Evolutionary conservation across 2,888 invertebrate genomes (phyloP).

Genomic region (Portevinia maculata): DNA sequence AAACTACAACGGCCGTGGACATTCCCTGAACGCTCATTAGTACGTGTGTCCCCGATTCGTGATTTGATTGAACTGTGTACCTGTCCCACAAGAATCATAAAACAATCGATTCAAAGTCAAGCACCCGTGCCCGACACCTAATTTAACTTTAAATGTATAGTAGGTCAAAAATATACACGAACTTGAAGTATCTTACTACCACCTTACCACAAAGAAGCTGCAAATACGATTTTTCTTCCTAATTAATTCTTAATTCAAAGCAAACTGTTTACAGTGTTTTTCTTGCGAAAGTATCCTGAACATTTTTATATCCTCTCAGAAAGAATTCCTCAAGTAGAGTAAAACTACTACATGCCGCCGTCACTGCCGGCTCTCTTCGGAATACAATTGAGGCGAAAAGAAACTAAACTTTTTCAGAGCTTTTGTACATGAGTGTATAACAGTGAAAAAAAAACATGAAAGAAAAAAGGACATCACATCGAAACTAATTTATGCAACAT

Average conservation of each 20-base stretch:
- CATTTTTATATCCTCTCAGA: slow-evolving; percentile 12
- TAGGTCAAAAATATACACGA: slow-evolving; percentile 1
- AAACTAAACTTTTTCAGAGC: slow-evolving; percentile 21
- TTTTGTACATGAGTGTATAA: neutral
- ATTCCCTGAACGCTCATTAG: too few species aligned
- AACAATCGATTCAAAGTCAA: slow-evolving; percentile 1
- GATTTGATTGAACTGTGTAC: slow-evolving; percentile 3
- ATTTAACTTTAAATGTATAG: slow-evolving; percentile 2
- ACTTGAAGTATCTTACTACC: neutral
- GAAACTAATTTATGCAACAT: slow-evolving; percentile 50
- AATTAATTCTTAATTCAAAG: slow-evolving; percentile 60
- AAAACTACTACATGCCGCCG: slow-evolving; percentile 4
- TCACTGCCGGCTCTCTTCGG: neutral
- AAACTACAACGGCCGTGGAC: slow-evolving; percentile 24
- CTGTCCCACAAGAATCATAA: neutral
- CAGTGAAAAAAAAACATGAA: neutral
- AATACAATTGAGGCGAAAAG: slow-evolving; percentile 13
- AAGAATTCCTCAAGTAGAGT: neutral
- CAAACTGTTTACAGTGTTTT: slow-evolving; percentile 63
- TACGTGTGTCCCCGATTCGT: slow-evolving; percentile 2
- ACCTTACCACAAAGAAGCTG: slow-evolving; percentile 8
- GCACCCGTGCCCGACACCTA: too few species aligned
- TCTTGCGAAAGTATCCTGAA: slow-evolving; percentile 49
- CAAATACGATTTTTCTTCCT: slow-evolving; percentile 34
- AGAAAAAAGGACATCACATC: slow-evolving; percentile 15